Evolutionary conservation across 2,888 invertebrate species (phyloP).

Genomic region (Cloeon dipterum): DNA sequence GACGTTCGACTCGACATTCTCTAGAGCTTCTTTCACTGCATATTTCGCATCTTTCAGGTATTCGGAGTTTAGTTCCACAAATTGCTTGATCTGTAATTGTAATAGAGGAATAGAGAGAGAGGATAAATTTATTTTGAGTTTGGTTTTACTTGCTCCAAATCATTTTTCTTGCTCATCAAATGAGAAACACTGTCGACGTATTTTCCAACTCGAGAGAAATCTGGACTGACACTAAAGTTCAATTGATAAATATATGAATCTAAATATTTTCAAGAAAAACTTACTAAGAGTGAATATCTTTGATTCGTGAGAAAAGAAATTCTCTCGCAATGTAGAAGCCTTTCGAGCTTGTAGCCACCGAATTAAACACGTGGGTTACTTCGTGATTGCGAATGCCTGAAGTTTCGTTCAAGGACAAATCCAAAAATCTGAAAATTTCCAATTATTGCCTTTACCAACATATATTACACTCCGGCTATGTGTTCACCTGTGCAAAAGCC

Average conservation of each 20-base stretch:
- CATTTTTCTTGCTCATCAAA: constrained; percentile 23
- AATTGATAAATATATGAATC: too few relatives aligned
- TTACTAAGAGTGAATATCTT: constrained; percentile 39
- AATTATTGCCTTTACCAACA: too few relatives aligned
- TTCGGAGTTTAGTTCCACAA: constrained; percentile 26
- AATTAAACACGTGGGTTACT: constrained; percentile 30
- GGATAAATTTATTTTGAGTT: neutral
- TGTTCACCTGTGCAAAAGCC: constrained; percentile 48
- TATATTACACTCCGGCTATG: too few relatives aligned
- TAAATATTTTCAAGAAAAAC: constrained; percentile 16
- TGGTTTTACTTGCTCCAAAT: constrained; percentile 18
- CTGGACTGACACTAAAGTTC: neutral
- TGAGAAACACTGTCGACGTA: constrained; percentile 21
- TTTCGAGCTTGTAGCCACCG: constrained; percentile 33
- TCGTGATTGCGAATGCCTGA: constrained; percentile 49
- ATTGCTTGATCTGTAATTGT: constrained; percentile 27
- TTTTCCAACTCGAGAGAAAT: constrained; percentile 18
- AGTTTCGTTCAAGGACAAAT: constrained; percentile 33
- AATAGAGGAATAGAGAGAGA: constrained; percentile 5
- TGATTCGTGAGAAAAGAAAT: constrained; percentile 40
- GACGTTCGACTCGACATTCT: constrained; percentile 46
- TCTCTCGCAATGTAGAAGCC: constrained; percentile 50
- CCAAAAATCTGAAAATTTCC: constrained; percentile 46
- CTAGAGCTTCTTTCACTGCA: constrained; percentile 45
- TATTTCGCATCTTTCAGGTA: constrained; percentile 41